phyloP scores from a whole-genome alignment of 2,113 vertebrate genomes.

The Callipepla californica region DNA sequence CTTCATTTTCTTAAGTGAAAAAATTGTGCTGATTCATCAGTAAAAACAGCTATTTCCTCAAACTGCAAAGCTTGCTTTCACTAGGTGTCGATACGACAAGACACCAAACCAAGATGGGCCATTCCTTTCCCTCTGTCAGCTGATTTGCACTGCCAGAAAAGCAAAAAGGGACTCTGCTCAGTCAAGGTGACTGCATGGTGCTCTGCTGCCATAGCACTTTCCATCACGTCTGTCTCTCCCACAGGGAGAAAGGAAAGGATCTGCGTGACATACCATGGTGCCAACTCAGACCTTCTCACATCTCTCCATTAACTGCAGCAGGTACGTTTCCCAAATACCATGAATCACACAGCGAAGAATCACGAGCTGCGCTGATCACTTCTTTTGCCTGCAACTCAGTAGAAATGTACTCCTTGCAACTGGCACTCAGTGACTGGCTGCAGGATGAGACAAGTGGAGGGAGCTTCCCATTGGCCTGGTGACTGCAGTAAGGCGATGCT shows the following conservation, averaged over 20 bases:
- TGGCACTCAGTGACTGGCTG: not conserved
- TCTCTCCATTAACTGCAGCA: not conserved
- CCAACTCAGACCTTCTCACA: not conserved
- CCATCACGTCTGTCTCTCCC: fast-evolving
- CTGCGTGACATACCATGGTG: fast-evolving
- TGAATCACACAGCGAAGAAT: not conserved
- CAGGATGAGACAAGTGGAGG: not conserved
- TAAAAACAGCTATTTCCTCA: not conserved
- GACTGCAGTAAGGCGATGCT: not conserved
- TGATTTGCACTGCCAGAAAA: not conserved
- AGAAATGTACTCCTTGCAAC: not conserved
- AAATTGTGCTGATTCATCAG: not conserved
- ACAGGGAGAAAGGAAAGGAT: not conserved
- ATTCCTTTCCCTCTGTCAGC: not conserved
- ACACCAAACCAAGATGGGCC: not conserved
- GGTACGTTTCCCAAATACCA: not conserved
- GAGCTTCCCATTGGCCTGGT: not conserved
- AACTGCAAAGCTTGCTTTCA: not conserved
- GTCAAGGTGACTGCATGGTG: fast-evolving
- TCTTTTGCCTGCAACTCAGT: not conserved
- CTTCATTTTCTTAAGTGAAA: not conserved
- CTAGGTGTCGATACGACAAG: not conserved
- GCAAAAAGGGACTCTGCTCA: not conserved
- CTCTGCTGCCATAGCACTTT: not conserved
- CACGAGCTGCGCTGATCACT: not conserved